phyloP scores from a whole-genome alignment of 2,797 vertebrate genomes.

The Hylomyscus alleni region DNA sequence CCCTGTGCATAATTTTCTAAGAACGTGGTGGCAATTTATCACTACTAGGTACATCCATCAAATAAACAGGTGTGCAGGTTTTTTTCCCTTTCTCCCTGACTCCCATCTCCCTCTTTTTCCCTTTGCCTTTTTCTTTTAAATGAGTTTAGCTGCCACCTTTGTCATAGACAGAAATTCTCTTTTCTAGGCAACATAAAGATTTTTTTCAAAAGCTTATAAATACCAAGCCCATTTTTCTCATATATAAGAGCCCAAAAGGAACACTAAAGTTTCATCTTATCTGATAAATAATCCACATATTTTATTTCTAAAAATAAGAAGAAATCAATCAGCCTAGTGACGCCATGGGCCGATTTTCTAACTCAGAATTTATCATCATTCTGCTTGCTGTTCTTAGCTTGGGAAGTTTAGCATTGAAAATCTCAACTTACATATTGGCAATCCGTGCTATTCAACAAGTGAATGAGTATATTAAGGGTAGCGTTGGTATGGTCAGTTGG shows the following conservation, averaged over 20 bases:
- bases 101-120: not conserved
- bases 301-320: conserved; percentile 66
- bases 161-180: conserved; percentile 54
- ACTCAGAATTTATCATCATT: conserved; percentile 62
- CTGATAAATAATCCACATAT: conserved; percentile 65
- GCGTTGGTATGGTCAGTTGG: conserved; percentile 48
- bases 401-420: conserved; percentile 48
- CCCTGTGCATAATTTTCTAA: conserved; percentile 67
- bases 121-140: conserved; percentile 16
- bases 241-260: conserved; percentile 44
- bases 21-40: conserved; percentile 61
- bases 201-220: conserved; percentile 83
- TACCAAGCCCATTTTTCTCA: conserved; percentile 59
- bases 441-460: conserved; percentile 34
- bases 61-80: conserved; percentile 55
- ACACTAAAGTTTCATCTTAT: conserved; percentile 32
- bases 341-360: conserved; percentile 46
- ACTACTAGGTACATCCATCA: conserved; percentile 73
- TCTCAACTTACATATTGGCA: conserved; percentile 29
- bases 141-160: conserved; percentile 27
- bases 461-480: conserved; percentile 46
- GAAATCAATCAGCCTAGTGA: conserved; percentile 47
- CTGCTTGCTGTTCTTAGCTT: conserved; percentile 49
- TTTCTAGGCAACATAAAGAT: conserved; percentile 71
- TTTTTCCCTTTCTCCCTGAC: not conserved